phyloP scores from a whole-genome alignment of 2,113 vertebrate species.

The Diphyllodes magnificus region DNA sequence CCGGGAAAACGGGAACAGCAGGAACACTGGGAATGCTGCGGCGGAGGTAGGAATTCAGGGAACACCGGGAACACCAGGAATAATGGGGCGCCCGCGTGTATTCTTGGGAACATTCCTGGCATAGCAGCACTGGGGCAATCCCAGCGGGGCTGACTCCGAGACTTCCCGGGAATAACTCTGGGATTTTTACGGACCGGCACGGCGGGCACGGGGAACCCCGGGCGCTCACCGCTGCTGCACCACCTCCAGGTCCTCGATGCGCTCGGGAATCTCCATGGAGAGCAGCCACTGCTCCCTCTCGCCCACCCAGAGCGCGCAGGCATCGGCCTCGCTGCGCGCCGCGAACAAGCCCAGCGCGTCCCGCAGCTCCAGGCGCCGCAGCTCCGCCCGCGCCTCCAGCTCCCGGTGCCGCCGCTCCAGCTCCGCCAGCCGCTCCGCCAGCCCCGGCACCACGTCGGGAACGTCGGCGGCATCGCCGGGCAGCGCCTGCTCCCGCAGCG shows the following conservation, averaged over 20 bases:
- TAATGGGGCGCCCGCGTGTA: accelerated
- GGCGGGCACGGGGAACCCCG: accelerated
- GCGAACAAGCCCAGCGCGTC: slow-evolving; percentile 84
- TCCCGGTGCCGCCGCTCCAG: slow-evolving; percentile 84
- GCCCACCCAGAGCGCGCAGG: slow-evolving; percentile 90
- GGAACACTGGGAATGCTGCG: neutral
- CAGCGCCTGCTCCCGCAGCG: slow-evolving; percentile 82
- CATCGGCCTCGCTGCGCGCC: slow-evolving; percentile 90
- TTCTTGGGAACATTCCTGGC: neutral
- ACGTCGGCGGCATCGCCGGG: neutral
- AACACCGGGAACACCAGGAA: neutral
- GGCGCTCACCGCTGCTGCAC: slow-evolving; percentile 85
- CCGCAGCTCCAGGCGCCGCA: slow-evolving; percentile 80
- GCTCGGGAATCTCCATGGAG: slow-evolving; percentile 84
- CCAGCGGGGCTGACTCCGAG: accelerated
- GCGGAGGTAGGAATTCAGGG: neutral
- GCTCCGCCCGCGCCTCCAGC: slow-evolving; percentile 74
- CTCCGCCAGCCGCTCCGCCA: slow-evolving; percentile 67
- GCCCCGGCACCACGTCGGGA: slow-evolving; percentile 68
- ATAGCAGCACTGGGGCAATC: no score
- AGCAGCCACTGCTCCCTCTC: slow-evolving; percentile 95
- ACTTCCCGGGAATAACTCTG: accelerated
- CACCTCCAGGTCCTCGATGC: slow-evolving; percentile 93
- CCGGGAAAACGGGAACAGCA: neutral
- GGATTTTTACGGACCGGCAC: accelerated